Conservation (phyloP, 2,113 vertebrate species). For the Sakesphorus luctuosus region DNA sequence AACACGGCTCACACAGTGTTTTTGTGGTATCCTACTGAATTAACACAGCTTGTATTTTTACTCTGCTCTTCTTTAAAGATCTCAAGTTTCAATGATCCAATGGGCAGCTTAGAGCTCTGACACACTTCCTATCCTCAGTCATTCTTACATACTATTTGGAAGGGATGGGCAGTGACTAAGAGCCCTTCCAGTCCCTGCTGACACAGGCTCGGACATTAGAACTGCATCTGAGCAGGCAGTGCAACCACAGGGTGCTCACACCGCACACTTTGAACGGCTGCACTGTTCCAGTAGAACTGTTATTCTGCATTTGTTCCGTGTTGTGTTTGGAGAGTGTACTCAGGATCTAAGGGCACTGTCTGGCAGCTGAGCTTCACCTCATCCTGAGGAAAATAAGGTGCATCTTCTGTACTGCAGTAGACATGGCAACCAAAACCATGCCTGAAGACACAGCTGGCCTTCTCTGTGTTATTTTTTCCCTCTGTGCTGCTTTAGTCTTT, state of each 20-base stretch:
- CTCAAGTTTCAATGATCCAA: neutral
- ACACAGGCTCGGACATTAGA: neutral
- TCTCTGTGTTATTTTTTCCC: neutral
- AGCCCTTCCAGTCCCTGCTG: neutral
- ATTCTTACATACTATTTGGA: neutral
- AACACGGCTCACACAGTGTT: neutral
- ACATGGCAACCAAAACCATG: neutral
- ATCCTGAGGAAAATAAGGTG: conserved; percentile 31
- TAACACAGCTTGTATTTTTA: neutral
- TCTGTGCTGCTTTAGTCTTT: conserved; percentile 5
- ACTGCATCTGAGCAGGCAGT: neutral
- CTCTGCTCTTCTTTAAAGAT: neutral
- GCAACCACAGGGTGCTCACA: neutral
- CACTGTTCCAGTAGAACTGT: neutral
- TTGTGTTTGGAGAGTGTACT: neutral
- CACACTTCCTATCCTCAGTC: neutral
- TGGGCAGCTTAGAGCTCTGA: neutral
- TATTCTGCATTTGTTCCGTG: neutral
- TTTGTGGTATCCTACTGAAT: neutral
- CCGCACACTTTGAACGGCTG: neutral
- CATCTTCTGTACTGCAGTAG: neutral
- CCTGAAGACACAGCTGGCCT: conserved; percentile 22
- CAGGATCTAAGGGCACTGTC: neutral
- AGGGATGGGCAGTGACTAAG: neutral
- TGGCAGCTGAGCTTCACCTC: conserved; percentile 3